phyloP scores from a whole-genome alignment of 2,113 vertebrate species.

The Centrocercus urophasianus region DNA sequence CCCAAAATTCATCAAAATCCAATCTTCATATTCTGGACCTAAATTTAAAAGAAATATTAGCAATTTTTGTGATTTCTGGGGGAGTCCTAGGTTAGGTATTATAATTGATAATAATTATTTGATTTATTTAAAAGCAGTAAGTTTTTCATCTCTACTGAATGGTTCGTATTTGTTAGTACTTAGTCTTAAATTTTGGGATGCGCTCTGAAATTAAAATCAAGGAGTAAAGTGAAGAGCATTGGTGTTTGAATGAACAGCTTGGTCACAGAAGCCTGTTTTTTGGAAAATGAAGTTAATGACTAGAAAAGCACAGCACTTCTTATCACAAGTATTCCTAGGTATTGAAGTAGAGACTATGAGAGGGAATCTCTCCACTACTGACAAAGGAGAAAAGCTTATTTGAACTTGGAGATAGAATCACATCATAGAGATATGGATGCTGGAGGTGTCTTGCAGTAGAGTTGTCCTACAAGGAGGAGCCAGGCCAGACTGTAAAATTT shows the following conservation, averaged over 20 bases:
- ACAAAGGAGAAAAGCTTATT: not conserved
- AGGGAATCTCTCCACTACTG: fast-evolving
- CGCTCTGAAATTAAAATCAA: not conserved
- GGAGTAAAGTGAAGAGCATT: not conserved
- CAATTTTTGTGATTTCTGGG: not conserved
- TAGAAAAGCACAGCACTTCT: fast-evolving
- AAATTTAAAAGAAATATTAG: not conserved
- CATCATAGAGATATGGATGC: not conserved
- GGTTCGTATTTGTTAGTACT: not conserved
- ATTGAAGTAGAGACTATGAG: not conserved
- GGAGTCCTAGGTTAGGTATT: not conserved
- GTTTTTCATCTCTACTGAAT: not conserved
- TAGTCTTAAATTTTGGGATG: not conserved
- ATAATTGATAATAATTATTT: not conserved
- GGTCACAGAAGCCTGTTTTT: not conserved
- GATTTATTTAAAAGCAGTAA: not conserved
- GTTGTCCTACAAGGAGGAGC: not conserved
- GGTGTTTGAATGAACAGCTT: not conserved
- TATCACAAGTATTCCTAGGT: not conserved
- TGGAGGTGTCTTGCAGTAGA: not conserved
- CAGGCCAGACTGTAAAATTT: not conserved
- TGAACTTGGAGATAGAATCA: fast-evolving
- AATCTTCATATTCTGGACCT: not conserved
- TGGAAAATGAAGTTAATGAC: not conserved
- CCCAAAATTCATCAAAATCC: not conserved